Evolutionary conservation across 2,113 vertebrate genomes (phyloP), one percentile per base, ranked within the genome.

Genomic region (Xyliphius kryptos): DNA sequence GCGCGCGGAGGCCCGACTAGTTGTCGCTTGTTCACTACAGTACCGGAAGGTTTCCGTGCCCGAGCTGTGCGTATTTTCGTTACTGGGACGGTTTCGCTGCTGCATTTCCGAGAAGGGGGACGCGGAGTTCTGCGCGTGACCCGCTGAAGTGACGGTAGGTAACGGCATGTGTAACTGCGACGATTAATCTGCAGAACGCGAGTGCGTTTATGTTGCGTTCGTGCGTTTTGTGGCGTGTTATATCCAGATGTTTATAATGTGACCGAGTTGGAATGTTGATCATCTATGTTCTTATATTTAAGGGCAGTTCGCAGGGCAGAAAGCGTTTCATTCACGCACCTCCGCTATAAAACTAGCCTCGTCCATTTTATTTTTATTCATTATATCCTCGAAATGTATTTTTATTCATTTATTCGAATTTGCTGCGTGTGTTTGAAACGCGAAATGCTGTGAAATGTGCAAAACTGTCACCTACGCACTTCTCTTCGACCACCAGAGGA

Each of bases 1-100:
- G 86, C 74, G 69, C 59, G 58, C 66, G 77, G 83, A 80, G 67
- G 76, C 73, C 79, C 72, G 53, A 62, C 77, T 74, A 76, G 70
- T 79, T 68, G 69, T 56, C 65, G 65, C 75, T 76, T 74, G 65
- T 63, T 59, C 70, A 49, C 47, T 1, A 36, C 14, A 49, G 32
- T 49, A 53, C 61, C 21, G 60, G 48, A 52, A 52, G 60, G 48
- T 15, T 26, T 22, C 38, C 7, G 49, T 53, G 37, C 13, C 40
- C 50, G n/a, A 44, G 48, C 14, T 21, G 1, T 44, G 2, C 3
- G 54, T n/a, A 64, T 72, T 72, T 79, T 47, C 51, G 46, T 51
- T n/a, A 60, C 64, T 55, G 52, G 64, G 74, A 79, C 63, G 76
- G 66, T 37, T 47, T 52, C 19, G 16, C 77, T 69, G 60, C 67